Percentiles rank a stretch among this genome's conserved stretches.
phyloP scores from a whole-genome alignment of 2,113 vertebrate species.

The Notechis scutatus region DNA sequence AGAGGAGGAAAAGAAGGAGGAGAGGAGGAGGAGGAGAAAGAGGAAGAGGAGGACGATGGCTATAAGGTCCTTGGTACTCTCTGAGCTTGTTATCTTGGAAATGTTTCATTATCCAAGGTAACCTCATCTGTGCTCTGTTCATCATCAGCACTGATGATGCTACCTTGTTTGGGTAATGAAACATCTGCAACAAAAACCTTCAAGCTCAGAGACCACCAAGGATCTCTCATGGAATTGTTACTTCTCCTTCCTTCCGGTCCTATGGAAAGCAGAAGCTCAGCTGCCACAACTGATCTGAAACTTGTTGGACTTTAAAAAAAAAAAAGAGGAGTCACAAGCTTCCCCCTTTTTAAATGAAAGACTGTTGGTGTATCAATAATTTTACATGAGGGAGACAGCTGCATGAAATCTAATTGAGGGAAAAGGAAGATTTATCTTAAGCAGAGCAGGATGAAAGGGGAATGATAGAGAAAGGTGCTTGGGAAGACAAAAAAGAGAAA shows the following conservation, averaged over 20 bases:
- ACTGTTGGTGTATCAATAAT: background rate
- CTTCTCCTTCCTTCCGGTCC: background rate
- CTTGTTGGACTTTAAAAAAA: background rate
- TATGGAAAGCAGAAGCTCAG: background rate
- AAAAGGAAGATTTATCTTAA: background rate
- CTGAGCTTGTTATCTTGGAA: too few species aligned
- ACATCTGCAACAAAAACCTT: too few species aligned
- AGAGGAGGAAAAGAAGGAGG: too few species aligned
- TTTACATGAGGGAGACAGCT: background rate
- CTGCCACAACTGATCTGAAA: background rate
- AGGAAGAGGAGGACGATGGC: too few species aligned
- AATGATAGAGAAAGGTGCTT: background rate
- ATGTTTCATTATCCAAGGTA: too few species aligned
- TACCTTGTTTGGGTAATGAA: too few species aligned
- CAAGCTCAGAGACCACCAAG: too few species aligned
- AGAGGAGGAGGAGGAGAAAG: too few species aligned
- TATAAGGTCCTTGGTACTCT: too few species aligned
- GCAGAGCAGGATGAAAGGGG: background rate
- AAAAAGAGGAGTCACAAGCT: fast-evolving
- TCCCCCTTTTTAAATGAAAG: background rate
- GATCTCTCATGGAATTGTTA: background rate
- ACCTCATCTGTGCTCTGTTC: too few species aligned
- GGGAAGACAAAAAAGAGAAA: background rate
- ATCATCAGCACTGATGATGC: too few species aligned
- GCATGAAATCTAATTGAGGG: background rate